Conservation (phyloP, 2,113 vertebrate species). For the Poeciliopsis occidentalis region DNA sequence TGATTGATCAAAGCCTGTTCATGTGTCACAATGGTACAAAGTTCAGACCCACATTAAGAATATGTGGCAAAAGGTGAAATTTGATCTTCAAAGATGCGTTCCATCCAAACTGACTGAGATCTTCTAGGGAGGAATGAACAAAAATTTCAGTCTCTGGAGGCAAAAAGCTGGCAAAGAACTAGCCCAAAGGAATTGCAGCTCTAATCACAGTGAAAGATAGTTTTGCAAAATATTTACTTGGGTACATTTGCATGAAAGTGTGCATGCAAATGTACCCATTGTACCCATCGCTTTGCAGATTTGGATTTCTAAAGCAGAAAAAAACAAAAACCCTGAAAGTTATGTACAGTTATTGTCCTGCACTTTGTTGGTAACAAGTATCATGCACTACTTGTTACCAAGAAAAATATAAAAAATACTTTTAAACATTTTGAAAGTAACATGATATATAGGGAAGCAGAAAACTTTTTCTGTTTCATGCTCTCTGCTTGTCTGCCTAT, state of each 20-base stretch:
- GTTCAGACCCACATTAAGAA: too few species aligned
- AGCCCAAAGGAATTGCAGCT: neutral
- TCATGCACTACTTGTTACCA: too few species aligned
- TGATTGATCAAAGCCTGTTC: too few species aligned
- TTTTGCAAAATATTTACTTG: neutral
- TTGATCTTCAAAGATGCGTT: too few species aligned
- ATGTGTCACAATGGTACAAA: too few species aligned
- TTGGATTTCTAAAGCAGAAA: neutral
- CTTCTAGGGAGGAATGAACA: neutral
- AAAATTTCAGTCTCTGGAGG: neutral
- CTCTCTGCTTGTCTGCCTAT: slow-evolving; percentile 2
- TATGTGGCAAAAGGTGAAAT: too few species aligned
- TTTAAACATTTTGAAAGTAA: neutral
- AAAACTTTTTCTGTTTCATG: slow-evolving; percentile 6
- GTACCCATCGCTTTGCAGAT: neutral
- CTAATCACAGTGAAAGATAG: neutral
- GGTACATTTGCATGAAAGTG: neutral
- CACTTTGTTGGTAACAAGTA: too few species aligned
- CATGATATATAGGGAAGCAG: neutral
- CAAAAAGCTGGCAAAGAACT: slow-evolving; percentile 7
- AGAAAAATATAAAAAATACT: neutral
- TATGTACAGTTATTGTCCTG: too few species aligned
- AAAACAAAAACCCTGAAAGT: neutral
- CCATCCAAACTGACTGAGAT: neutral
- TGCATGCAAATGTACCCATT: neutral